phyloP scores from a whole-genome alignment of 2,888 invertebrate species.

The Beris chalybata region DNA sequence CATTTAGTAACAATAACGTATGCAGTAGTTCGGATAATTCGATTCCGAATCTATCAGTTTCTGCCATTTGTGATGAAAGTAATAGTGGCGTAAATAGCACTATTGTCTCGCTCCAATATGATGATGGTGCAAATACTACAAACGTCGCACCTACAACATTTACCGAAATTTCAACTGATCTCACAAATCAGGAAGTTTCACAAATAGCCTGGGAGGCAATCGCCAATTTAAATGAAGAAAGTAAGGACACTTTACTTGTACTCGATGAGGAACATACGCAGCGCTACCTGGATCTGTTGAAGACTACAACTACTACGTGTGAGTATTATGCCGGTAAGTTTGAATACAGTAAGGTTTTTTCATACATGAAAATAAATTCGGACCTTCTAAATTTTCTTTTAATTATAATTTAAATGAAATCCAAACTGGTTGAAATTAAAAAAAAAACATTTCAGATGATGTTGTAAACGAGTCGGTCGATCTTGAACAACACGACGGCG shows the following conservation, averaged over 20 bases:
- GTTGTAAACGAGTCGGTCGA: slow-evolving; percentile 7
- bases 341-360: not conserved
- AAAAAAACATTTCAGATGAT: slow-evolving; percentile 21
- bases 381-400: not conserved
- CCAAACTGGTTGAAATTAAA: not conserved
- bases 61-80: not conserved
- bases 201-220: slow-evolving; percentile 17
- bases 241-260: slow-evolving; percentile 13
- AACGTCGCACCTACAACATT: slow-evolving; percentile 31
- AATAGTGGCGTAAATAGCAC: not conserved
- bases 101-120: too few species aligned
- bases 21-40: not conserved
- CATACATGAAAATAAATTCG: not conserved
- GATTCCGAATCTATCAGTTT: not conserved
- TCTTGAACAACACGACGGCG: not conserved
- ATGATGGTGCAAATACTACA: too few species aligned
- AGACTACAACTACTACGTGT: slow-evolving; percentile 1
- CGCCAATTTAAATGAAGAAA: not conserved
- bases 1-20: not conserved
- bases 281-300: slow-evolving; percentile 28
- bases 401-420: not conserved
- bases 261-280: slow-evolving; percentile 26
- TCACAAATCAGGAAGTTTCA: slow-evolving; percentile 17
- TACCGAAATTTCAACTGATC: not conserved
- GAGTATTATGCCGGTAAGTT: slow-evolving; percentile 32